Percentiles rank a stretch among this genome's conserved stretches.
Evolutionary conservation across 2,797 vertebrate species (phyloP).

Genomic region (Glossophaga mutica): DNA sequence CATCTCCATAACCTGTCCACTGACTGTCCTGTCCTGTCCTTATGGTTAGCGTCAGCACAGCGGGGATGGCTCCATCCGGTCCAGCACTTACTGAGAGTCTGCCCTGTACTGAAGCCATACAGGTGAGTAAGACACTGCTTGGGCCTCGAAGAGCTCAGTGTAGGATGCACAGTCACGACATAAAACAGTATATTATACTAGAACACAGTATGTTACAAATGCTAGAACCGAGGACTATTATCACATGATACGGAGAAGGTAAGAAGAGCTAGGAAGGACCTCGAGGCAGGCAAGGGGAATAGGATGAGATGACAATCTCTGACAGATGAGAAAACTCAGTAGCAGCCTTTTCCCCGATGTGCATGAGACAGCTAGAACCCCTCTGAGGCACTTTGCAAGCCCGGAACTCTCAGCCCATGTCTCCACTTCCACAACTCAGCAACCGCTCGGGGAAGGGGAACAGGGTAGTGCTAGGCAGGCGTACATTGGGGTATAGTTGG

Average conservation of each 20-base stretch:
- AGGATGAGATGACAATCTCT: conserved; percentile 12
- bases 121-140: conserved; percentile 16
- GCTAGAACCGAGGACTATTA: neutral
- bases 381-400: conserved; percentile 4
- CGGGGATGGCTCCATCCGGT: neutral
- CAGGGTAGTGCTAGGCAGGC: neutral
- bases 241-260: conserved; percentile 30
- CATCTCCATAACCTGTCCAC: conserved; percentile 42
- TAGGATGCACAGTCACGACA: conserved; percentile 22
- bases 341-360: neutral
- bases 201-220: neutral
- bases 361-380: conserved; percentile 9
- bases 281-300: neutral
- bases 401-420: neutral
- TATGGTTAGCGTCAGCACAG: conserved; percentile 10
- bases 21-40: conserved; percentile 28
- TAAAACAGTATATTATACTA: neutral
- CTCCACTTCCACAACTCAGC: conserved; percentile 29
- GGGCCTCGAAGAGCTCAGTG: conserved; percentile 20
- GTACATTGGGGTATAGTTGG: neutral
- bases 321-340: conserved; percentile 40
- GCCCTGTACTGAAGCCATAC: conserved; percentile 3
- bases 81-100: conserved; percentile 20
- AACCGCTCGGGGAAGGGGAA: neutral
- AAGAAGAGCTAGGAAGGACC: neutral